A percentile compares a stretch with the other conserved stretches of the same genome.
These are phyloP conservation scores for Agapornis canus DNA, from an alignment of 2,797 vertebrate species.

Conservation along the genomic window DNA sequence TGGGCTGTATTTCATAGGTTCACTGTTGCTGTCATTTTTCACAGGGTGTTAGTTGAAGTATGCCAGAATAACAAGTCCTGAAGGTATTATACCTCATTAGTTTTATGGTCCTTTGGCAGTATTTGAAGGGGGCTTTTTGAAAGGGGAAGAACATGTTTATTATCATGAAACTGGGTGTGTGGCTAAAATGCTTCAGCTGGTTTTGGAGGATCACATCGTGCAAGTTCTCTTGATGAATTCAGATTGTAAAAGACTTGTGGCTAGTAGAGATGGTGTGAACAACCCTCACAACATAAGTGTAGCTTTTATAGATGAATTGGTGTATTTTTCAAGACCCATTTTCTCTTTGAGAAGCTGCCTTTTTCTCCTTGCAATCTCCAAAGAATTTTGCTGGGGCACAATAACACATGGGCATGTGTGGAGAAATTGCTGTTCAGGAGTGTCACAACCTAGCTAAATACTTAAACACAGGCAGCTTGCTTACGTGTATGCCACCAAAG, in stretches of 20 bases:
- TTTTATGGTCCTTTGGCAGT: not conserved
- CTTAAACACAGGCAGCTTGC: not conserved
- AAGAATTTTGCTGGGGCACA: not conserved
- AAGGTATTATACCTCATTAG: not conserved
- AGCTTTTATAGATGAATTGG: not conserved
- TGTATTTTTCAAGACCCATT: not conserved
- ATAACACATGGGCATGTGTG: not conserved
- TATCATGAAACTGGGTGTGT: not conserved
- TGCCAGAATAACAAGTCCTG: not conserved
- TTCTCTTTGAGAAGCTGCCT: not conserved
- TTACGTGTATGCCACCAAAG: not conserved
- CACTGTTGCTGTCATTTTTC: not conserved
- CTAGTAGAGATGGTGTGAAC: not conserved
- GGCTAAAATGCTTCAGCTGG: not conserved
- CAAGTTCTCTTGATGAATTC: not conserved
- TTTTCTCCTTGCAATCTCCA: not conserved
- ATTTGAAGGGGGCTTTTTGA: not conserved
- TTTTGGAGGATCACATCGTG: not conserved
- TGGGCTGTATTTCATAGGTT: not conserved
- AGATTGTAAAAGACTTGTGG: not conserved
- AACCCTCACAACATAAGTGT: not conserved
- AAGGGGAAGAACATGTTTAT: not conserved
- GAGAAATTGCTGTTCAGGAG: not conserved
- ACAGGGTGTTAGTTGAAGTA: not conserved
- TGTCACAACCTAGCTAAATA: not conserved